Percentiles rank a stretch among this genome's conserved stretches.
These are phyloP conservation scores for Halcyon leucocephala DNA, from an alignment of 2,797 vertebrate genomes.

Conservation along the genomic window DNA sequence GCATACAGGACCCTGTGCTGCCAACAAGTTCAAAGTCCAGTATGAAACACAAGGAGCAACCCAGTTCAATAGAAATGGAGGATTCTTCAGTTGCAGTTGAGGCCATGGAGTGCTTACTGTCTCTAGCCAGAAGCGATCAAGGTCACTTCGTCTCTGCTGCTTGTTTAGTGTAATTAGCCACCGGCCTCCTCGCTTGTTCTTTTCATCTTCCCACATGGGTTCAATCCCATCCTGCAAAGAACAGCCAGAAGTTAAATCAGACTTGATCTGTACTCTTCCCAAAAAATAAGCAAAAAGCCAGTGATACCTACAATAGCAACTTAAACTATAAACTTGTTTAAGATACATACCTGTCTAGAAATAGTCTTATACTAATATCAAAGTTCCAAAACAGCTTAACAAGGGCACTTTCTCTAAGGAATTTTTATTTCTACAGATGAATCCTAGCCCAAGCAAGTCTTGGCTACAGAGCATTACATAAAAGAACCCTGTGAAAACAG, in stretches of 20 bases:
- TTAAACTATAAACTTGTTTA: neutral
- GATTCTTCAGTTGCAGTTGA: neutral
- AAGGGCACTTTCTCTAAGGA: neutral
- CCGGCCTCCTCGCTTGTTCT: constrained; percentile 92
- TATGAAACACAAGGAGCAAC: neutral
- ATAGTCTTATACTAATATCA: neutral
- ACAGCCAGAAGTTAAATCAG: neutral
- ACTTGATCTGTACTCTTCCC: neutral
- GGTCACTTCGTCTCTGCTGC: constrained; percentile 92
- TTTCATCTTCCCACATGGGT: constrained; percentile 98
- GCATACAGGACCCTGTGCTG: neutral
- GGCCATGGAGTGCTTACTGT: constrained; percentile 84
- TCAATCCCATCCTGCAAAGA: constrained; percentile 92
- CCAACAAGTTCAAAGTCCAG: neutral
- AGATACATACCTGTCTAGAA: neutral
- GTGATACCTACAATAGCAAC: neutral
- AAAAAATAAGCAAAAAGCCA: neutral
- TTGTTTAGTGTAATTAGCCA: constrained; percentile 97
- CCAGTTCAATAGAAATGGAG: neutral
- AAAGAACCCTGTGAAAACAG: neutral
- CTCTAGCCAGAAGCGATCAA: constrained; percentile 98
- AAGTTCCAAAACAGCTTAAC: neutral
- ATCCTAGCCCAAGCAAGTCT: neutral
- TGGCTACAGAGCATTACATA: neutral
- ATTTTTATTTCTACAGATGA: neutral